These are phyloP conservation scores for Sepioteuthis lessoniana DNA, from an alignment of 2,888 invertebrate genomes.

Conservation along the genomic window DNA sequence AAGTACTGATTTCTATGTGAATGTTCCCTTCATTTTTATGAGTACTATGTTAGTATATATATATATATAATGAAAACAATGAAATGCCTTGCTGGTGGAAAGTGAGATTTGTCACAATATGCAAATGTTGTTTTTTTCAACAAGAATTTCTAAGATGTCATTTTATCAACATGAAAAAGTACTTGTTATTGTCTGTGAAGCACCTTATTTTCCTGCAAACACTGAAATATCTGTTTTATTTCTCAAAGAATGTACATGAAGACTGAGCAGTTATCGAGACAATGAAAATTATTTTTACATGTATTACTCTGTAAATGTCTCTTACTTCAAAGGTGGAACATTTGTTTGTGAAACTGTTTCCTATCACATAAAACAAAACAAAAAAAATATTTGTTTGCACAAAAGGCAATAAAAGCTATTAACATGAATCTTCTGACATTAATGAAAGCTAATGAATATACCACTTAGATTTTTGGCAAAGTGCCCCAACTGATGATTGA, in stretches of 20 bases:
- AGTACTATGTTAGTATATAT: too few species aligned
- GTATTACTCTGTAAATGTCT: background rate
- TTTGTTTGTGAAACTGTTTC: background rate
- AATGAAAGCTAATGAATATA: background rate
- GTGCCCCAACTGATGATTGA: background rate
- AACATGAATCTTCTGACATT: background rate
- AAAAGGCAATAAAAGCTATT: background rate
- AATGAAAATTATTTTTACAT: background rate
- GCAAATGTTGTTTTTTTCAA: background rate
- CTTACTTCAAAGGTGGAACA: background rate
- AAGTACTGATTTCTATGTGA: too few species aligned
- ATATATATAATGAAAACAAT: background rate
- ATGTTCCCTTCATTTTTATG: too few species aligned
- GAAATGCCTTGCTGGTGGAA: background rate
- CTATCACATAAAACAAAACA: background rate
- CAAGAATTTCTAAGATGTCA: background rate
- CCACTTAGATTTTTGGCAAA: background rate
- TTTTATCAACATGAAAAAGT: background rate
- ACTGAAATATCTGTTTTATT: background rate
- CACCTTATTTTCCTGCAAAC: background rate
- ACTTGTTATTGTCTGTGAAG: background rate
- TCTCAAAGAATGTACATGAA: background rate
- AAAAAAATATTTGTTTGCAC: background rate
- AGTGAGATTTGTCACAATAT: background rate
- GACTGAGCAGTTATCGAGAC: background rate